Conservation (phyloP, 2,797 vertebrate genomes). For the Salarias fasciatus region DNA sequence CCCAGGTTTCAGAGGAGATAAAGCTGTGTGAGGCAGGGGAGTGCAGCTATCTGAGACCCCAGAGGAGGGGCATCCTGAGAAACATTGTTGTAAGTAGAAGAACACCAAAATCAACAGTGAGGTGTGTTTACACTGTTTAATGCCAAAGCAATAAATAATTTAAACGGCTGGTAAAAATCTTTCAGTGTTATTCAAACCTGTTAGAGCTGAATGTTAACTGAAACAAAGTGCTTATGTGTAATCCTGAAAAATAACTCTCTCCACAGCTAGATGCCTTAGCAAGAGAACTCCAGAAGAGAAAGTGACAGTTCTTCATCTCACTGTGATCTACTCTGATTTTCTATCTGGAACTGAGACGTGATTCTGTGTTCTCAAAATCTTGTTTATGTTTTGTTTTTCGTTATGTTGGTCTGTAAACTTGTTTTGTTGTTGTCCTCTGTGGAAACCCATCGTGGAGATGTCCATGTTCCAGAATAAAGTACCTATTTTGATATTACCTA, state of each 20-base stretch:
- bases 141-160: no score
- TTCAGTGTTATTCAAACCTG: neutral
- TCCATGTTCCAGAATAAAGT: conserved; percentile 64
- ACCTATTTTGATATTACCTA: conserved; percentile 73
- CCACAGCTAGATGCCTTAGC: conserved; percentile 81
- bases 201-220: no score
- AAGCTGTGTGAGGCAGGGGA: conserved; percentile 85
- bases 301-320: conserved; percentile 67
- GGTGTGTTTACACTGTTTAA: no score
- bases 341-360: neutral
- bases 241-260: conserved; percentile 17
- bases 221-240: conserved; percentile 1
- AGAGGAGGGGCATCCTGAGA: conserved; percentile 79
- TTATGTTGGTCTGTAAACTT: conserved; percentile 24
- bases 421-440: conserved; percentile 17
- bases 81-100: conserved; percentile 81
- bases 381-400: neutral
- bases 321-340: conserved; percentile 12
- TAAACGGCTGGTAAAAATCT: no score
- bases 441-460: conserved; percentile 30
- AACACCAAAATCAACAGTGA: no score
- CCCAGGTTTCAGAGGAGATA: conserved; percentile 86
- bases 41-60: conserved; percentile 84
- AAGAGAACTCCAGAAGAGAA: conserved; percentile 83
- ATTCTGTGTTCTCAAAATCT: conserved; percentile 25